A percentile compares a stretch with the other conserved stretches of the same genome.
Evolutionary conservation across 2,113 vertebrate genomes (phyloP).

Genomic region (Rutilus rutilus): DNA sequence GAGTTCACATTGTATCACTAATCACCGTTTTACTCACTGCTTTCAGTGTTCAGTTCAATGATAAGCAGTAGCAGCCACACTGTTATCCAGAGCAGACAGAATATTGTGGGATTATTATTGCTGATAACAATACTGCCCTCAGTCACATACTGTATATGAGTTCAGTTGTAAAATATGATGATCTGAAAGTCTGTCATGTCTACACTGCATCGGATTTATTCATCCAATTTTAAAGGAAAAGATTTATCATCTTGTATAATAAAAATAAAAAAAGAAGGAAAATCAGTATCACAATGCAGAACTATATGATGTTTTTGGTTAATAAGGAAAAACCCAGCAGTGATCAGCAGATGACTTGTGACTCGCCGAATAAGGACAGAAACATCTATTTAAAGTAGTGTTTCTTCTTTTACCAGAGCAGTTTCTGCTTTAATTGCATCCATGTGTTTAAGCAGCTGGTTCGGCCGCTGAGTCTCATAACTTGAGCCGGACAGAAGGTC

Average conservation of each 20-base stretch:
- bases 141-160: background rate
- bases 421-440: constrained; percentile 61
- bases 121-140: background rate
- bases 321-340: background rate
- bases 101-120: too few species aligned
- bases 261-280: background rate
- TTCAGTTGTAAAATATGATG: background rate
- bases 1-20: background rate
- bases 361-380: background rate
- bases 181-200: background rate
- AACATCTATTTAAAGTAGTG: constrained; percentile 26
- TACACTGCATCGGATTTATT: background rate
- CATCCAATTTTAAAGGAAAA: background rate
- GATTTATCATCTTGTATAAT: background rate
- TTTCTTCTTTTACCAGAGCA: constrained; percentile 18
- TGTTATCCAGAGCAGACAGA: too few species aligned
- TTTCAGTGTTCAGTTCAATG: background rate
- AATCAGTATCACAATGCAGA: background rate
- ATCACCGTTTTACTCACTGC: background rate
- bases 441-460: constrained; percentile 61
- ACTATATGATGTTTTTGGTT: background rate
- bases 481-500: constrained; percentile 57
- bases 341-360: constrained; percentile 12
- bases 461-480: constrained; percentile 49
- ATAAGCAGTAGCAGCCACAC: background rate